Evolutionary conservation across 2,888 invertebrate species (phyloP), one percentile per base, ranked within the genome.

Genomic region (Allygus modestus): DNA sequence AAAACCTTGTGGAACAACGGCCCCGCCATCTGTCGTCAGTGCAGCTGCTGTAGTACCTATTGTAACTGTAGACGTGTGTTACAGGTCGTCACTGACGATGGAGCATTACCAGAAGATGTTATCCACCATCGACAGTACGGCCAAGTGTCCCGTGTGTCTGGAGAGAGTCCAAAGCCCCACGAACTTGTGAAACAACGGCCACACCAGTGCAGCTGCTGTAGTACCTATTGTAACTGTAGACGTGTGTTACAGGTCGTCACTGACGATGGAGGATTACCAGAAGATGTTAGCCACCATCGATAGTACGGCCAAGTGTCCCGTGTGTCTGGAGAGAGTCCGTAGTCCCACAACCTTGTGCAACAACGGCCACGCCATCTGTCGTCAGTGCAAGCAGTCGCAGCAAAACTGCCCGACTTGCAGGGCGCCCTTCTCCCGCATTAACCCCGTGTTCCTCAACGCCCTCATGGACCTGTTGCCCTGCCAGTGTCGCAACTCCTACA

Each of bases 351-450:
- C 77, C 9, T 51, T 77, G 23, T 77, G 77, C 46, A 77, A 77
- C 77, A 77, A 77, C 46, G 77, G 77, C 37, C 77, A 77, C 77
- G 77, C 77, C 77, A 77, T 77, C 46, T 77, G 77, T 26, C 77
- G 77, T 17, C 77, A 77, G 46, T 77, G 77, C 77, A 43, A 51
- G 37, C 37, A 37, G 37, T 37, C 37, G 37, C 37, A 37, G 37
- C 37, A 37, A 9, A 4, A 37, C 37, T 7, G 37, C 37, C 37
- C 37, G 37, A 37, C 37, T 37, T 37, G 37, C 51, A 20, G 79
- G 54, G 79, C 58, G 17, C 79, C 79, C 33, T 79, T 79, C 58
- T 79, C 79, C 31, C 79, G 79, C 17, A 79, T 79, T 58, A 79
- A 79, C 79, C 79, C 79, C 20, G 79, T 79, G n/a, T 79, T 79